These are phyloP conservation scores for Kradibia gibbosae DNA, from an alignment of 1,140 invertebrate genomes.

Conservation along the genomic window DNA sequence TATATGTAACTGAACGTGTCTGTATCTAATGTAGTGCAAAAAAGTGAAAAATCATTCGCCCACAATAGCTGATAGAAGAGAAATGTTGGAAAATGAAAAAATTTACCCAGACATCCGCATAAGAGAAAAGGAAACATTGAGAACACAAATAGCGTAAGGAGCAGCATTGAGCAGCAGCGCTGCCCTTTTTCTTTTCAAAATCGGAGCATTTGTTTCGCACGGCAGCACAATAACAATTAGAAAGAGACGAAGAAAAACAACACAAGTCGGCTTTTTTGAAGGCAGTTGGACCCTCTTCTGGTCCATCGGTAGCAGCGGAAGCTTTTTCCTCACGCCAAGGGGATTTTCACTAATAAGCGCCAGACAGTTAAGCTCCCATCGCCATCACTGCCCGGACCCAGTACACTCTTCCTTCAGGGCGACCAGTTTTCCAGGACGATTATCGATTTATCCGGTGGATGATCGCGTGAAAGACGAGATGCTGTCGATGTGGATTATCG, in stretches of 20 bases:
- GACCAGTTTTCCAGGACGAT: conserved; percentile 54
- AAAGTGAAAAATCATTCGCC: conserved; percentile 35
- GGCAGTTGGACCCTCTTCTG: conserved; percentile 53
- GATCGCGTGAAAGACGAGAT: conserved; percentile 41
- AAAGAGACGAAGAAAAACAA: conserved; percentile 46
- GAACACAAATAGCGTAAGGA: neutral
- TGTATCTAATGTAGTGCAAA: neutral
- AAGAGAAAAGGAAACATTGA: neutral
- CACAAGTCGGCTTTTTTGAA: conserved; percentile 62
- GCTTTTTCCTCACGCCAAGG: conserved; percentile 52
- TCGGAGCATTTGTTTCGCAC: conserved; percentile 56
- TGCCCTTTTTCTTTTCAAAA: conserved; percentile 39
- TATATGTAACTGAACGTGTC: neutral
- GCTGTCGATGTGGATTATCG: conserved; percentile 14
- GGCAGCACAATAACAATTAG: conserved; percentile 55
- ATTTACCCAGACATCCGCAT: too few relatives aligned
- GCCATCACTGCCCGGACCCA: conserved; percentile 1
- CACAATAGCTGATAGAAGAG: neutral
- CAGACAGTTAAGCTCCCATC: conserved; percentile 3
- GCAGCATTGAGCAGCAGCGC: neutral
- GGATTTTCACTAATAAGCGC: conserved; percentile 66
- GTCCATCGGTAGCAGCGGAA: conserved; percentile 5
- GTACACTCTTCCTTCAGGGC: conserved; percentile 4
- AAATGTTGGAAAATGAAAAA: conserved; percentile 21
- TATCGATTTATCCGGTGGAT: conserved; percentile 62